phyloP scores from a whole-genome alignment of 2,797 vertebrate species.

The Adelosebastes latens region DNA sequence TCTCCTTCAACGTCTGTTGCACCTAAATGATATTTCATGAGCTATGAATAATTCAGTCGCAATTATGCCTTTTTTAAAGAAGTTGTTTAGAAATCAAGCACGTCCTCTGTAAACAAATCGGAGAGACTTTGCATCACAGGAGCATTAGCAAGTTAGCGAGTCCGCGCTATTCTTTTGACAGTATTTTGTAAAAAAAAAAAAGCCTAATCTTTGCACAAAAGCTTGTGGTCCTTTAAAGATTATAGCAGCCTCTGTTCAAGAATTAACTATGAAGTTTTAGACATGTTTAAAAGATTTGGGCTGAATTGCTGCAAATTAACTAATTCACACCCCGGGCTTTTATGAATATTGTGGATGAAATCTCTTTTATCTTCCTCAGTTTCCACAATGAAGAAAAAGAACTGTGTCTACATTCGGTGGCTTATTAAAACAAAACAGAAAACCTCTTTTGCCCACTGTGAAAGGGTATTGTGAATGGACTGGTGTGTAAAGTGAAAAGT shows the following conservation, averaged over 20 bases:
- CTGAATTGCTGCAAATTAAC: constrained; percentile 63
- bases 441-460: neutral
- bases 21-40: constrained; percentile 12
- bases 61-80: neutral
- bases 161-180: neutral
- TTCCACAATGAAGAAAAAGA: neutral
- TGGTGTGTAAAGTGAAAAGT: constrained; percentile 43
- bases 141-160: neutral
- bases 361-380: neutral
- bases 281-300: constrained; percentile 45
- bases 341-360: constrained; percentile 18
- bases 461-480: constrained; percentile 40
- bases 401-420: neutral
- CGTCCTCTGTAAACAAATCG: neutral
- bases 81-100: constrained; percentile 14
- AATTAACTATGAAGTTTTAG: constrained; percentile 26
- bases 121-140: neutral
- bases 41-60: constrained; percentile 40
- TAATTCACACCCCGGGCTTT: constrained; percentile 41
- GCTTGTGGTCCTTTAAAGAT: constrained; percentile 41
- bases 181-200: neutral
- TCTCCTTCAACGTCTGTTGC: constrained; percentile 24
- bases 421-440: constrained; percentile 1
- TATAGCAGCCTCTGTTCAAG: constrained; percentile 5
- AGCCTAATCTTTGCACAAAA: constrained; percentile 30